These are phyloP conservation scores for Lophochroa leadbeateri DNA, from an alignment of 2,113 vertebrate genomes.

Conservation along the genomic window DNA sequence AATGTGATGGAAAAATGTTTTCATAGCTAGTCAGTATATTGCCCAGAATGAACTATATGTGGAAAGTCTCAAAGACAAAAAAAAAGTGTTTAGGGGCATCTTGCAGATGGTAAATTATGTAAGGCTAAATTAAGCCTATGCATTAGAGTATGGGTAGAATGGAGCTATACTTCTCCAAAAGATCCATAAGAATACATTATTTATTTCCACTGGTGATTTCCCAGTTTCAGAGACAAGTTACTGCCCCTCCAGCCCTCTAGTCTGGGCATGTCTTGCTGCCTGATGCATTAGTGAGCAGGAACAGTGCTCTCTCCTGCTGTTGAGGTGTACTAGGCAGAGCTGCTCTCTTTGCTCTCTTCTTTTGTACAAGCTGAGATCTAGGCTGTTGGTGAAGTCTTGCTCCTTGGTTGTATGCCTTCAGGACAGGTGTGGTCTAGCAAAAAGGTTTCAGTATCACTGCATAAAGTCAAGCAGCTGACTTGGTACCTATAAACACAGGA, in stretches of 20 bases:
- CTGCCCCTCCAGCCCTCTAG: neutral
- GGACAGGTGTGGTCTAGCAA: accelerated
- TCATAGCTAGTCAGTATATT: neutral
- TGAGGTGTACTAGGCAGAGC: accelerated
- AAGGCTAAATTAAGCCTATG: neutral
- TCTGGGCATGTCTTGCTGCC: neutral
- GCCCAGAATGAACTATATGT: neutral
- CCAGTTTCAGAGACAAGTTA: neutral
- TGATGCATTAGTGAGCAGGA: neutral
- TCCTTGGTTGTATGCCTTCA: accelerated
- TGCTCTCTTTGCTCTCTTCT: accelerated
- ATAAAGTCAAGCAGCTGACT: neutral
- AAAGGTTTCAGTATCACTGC: neutral
- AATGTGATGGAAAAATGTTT: neutral
- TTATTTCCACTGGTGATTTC: neutral
- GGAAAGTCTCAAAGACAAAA: neutral
- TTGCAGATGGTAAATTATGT: constrained; percentile 13
- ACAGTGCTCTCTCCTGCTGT: neutral
- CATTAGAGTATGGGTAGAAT: neutral
- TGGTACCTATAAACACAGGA: too few relatives aligned
- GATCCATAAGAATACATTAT: neutral
- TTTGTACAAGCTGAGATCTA: neutral
- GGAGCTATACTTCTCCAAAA: neutral
- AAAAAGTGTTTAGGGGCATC: neutral
- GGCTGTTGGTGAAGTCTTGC: neutral